Conservation (phyloP, 2,888 invertebrate species). For the Saturnia pavonia region DNA sequence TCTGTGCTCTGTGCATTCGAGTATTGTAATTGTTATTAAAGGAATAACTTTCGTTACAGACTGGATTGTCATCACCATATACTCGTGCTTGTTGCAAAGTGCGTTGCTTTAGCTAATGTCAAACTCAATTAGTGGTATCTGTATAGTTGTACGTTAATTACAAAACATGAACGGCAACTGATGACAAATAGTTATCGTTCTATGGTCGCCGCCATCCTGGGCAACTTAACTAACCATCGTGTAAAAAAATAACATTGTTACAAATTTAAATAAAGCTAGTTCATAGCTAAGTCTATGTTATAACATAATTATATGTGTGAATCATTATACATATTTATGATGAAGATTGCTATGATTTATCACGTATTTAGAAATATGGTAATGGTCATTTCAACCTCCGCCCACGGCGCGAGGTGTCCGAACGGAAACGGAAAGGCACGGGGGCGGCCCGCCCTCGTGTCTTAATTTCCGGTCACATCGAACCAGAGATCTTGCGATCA, state of each 20-base stretch:
- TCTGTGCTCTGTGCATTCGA: too few relatives aligned
- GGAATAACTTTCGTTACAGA: neutral
- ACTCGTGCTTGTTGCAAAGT: too few relatives aligned
- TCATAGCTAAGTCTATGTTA: too few relatives aligned
- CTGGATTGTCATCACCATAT: neutral
- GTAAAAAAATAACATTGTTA: neutral
- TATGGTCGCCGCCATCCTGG: neutral
- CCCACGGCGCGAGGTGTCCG: slow-evolving; percentile 60
- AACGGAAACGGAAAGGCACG: slow-evolving; percentile 53
- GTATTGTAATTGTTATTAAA: too few relatives aligned
- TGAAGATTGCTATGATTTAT: neutral
- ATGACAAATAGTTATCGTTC: neutral
- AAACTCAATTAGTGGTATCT: too few relatives aligned
- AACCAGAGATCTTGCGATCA: slow-evolving; percentile 64
- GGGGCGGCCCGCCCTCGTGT: slow-evolving; percentile 54
- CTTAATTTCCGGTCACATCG: slow-evolving; percentile 77
- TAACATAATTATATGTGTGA: neutral
- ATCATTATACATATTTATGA: neutral
- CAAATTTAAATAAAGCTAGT: neutral
- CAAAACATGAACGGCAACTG: too few relatives aligned
- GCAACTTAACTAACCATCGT: neutral
- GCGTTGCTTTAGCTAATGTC: too few relatives aligned
- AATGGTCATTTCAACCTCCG: slow-evolving; percentile 15
- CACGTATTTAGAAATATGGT: neutral
- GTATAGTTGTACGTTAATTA: too few relatives aligned